Evolutionary conservation across 2,888 invertebrate genomes (phyloP).

Genomic region (Apotomis turbidana): DNA sequence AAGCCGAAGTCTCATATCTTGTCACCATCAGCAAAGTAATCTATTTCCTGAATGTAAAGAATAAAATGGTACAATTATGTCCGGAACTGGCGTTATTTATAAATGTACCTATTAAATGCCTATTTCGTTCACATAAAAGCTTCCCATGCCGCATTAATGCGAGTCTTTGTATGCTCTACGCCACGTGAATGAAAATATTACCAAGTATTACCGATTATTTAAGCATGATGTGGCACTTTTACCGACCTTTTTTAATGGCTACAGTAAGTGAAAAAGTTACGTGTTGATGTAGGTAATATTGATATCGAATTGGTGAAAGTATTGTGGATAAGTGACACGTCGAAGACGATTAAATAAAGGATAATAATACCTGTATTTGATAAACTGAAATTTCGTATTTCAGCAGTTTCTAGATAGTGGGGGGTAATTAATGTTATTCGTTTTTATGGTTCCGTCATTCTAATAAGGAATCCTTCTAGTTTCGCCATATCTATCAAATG

Average conservation of each 20-base stretch:
- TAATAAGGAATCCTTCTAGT: too few species aligned
- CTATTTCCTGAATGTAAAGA: not conserved
- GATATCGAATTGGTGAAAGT: not conserved
- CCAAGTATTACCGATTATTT: slow-evolving; percentile 6
- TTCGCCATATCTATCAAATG: too few species aligned
- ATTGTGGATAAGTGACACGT: not conserved
- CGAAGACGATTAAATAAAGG: too few species aligned
- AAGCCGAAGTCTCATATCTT: not conserved
- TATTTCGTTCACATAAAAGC: slow-evolving; percentile 15
- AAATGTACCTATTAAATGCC: slow-evolving; percentile 2
- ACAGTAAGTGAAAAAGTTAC: not conserved
- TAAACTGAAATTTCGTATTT: too few species aligned
- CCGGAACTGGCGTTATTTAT: not conserved
- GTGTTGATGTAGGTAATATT: not conserved
- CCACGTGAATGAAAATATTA: slow-evolving; percentile 4
- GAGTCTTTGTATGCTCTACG: not conserved
- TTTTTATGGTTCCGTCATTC: too few species aligned
- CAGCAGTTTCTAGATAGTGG: too few species aligned
- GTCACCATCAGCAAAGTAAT: not conserved
- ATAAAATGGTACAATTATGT: not conserved
- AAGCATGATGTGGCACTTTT: slow-evolving; percentile 6
- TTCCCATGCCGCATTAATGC: not conserved
- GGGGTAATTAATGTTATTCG: too few species aligned
- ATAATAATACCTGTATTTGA: too few species aligned
- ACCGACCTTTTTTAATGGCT: not conserved